A percentile compares a stretch with the other conserved stretches of the same genome.
These are phyloP conservation scores for Tethya wilhelma DNA, from an alignment of 37 sponge, comb jelly and placozoan species.

Conservation along the genomic window DNA sequence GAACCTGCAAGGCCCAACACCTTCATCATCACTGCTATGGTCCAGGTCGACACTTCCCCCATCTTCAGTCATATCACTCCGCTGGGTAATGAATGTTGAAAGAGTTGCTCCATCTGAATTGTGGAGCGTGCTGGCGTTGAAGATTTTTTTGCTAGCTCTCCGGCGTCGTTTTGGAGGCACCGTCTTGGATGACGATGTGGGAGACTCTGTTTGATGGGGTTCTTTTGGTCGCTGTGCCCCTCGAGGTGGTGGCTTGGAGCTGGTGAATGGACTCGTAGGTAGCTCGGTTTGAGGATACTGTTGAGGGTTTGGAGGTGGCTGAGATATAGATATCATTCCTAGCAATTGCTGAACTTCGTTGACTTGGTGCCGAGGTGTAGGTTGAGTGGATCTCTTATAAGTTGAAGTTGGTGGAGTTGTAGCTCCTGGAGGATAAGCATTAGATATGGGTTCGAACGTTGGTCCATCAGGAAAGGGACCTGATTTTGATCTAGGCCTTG, in stretches of 20 bases:
- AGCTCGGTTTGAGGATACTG: not conserved
- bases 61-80: not conserved
- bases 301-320: not conserved
- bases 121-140: slow-evolving; percentile 5
- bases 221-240: not conserved
- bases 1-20: not conserved
- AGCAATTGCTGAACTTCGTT: not conserved
- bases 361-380: not conserved
- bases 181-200: too few species aligned
- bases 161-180: too few species aligned
- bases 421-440: not conserved
- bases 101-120: not conserved
- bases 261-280: not conserved
- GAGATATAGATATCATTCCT: not conserved
- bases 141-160: not conserved
- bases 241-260: not conserved
- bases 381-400: not conserved
- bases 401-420: not conserved
- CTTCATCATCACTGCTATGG: slow-evolving; percentile 5
- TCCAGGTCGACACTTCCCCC: not conserved
- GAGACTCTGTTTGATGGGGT: not conserved
- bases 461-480: too few species aligned
- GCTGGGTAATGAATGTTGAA: not conserved
- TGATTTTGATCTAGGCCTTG: not conserved
- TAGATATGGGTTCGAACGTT: too few species aligned